These are phyloP conservation scores for Graptemys geographica DNA, from an alignment of 2,797 vertebrate species.

Conservation along the genomic window DNA sequence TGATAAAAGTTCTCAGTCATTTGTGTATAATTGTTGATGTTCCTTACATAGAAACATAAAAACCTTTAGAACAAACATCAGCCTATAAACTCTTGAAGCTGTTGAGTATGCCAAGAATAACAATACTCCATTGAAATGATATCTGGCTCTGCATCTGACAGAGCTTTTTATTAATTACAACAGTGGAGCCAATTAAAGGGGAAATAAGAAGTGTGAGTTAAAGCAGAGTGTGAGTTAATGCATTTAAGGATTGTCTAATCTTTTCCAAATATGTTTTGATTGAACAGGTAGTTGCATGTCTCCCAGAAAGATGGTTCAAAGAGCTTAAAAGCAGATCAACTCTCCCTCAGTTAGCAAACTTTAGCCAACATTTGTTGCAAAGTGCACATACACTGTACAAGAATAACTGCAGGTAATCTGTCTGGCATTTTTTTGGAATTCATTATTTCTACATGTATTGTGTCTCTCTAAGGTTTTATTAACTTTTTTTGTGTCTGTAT, in stretches of 20 bases:
- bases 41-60: neutral
- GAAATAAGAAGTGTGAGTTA: neutral
- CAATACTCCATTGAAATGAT: neutral
- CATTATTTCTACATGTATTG: neutral
- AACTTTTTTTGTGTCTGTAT: neutral
- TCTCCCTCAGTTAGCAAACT: slow-evolving; percentile 87
- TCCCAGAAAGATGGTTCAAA: slow-evolving; percentile 90
- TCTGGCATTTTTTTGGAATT: neutral
- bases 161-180: neutral
- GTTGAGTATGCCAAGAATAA: neutral
- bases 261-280: neutral
- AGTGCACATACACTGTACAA: slow-evolving; percentile 80
- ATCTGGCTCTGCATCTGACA: neutral
- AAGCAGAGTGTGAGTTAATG: neutral
- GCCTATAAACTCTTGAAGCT: neutral
- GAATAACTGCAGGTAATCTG: slow-evolving; percentile 55
- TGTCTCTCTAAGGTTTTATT: neutral
- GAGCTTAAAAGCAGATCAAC: slow-evolving; percentile 74
- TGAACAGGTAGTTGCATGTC: slow-evolving; percentile 85
- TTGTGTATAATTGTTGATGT: neutral
- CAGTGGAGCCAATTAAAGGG: neutral
- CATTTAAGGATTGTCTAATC: neutral
- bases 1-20: neutral
- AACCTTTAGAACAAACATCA: neutral
- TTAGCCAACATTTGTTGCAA: slow-evolving; percentile 88